These are phyloP conservation scores for Pangasius sanitwongsei DNA, from an alignment of 2,797 vertebrate species.

Conservation along the genomic window DNA sequence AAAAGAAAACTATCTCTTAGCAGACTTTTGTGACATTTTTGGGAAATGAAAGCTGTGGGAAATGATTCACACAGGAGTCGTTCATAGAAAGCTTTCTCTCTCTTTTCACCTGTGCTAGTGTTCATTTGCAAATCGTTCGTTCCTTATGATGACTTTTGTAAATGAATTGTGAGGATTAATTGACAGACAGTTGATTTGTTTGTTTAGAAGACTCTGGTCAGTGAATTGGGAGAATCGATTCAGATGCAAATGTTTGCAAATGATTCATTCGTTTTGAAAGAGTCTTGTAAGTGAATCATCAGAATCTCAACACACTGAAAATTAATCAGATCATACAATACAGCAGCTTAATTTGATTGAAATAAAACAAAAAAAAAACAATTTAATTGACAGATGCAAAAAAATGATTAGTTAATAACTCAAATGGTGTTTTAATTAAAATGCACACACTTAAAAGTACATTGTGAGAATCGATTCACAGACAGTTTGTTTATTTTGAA, in stretches of 20 bases:
- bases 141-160: not conserved
- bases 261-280: not conserved
- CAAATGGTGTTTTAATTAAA: not conserved
- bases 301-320: not conserved
- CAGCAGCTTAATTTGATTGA: not conserved
- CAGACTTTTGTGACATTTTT: not conserved
- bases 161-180: not conserved
- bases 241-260: not conserved
- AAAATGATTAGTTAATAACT: not conserved
- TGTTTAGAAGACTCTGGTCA: not conserved
- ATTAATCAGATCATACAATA: not conserved
- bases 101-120: not conserved
- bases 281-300: not conserved
- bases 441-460: too few relatives aligned
- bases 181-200: not conserved
- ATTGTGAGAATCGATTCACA: not conserved
- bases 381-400: not conserved
- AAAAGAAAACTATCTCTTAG: not conserved
- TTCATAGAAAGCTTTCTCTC: conserved; percentile 12
- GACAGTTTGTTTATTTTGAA: not conserved
- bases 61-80: conserved; percentile 20
- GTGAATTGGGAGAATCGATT: not conserved
- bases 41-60: conserved; percentile 29
- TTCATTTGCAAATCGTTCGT: too few relatives aligned
- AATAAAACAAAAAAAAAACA: not conserved